Percentiles rank a stretch among this genome's conserved stretches.
These are phyloP conservation scores for Chiroxiphia lanceolata DNA, from an alignment of 2,797 vertebrate species.

Conservation along the genomic window DNA sequence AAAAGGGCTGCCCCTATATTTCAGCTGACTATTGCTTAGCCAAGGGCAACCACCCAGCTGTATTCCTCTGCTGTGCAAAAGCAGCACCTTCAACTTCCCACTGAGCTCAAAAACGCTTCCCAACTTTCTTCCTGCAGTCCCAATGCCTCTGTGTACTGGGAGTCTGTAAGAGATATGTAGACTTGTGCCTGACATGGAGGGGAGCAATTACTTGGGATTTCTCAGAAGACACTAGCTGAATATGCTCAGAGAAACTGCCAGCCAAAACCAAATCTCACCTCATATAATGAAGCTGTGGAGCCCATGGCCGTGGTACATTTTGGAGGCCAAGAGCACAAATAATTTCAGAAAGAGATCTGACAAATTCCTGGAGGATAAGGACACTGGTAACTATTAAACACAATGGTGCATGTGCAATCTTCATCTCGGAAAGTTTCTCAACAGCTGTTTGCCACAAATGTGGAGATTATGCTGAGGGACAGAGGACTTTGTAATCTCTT, in stretches of 20 bases:
- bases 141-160: fast-evolving
- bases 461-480: not conserved
- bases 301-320: not conserved
- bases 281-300: not conserved
- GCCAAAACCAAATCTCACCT: not conserved
- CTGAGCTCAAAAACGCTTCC: not conserved
- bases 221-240: not conserved
- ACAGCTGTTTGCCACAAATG: not conserved
- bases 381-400: not conserved
- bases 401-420: not conserved
- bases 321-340: not conserved
- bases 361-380: not conserved
- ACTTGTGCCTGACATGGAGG: fast-evolving
- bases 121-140: not conserved
- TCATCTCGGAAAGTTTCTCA: constrained; percentile 8
- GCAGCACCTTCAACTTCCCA: not conserved
- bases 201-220: not conserved
- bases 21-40: not conserved
- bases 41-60: not conserved
- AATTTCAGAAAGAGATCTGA: not conserved
- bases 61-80: not conserved
- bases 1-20: not conserved
- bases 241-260: not conserved
- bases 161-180: not conserved
- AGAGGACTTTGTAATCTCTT: not conserved